These are phyloP conservation scores for Oedothorax gibbosus DNA, from an alignment of 1,140 invertebrate species.

Conservation along the genomic window DNA sequence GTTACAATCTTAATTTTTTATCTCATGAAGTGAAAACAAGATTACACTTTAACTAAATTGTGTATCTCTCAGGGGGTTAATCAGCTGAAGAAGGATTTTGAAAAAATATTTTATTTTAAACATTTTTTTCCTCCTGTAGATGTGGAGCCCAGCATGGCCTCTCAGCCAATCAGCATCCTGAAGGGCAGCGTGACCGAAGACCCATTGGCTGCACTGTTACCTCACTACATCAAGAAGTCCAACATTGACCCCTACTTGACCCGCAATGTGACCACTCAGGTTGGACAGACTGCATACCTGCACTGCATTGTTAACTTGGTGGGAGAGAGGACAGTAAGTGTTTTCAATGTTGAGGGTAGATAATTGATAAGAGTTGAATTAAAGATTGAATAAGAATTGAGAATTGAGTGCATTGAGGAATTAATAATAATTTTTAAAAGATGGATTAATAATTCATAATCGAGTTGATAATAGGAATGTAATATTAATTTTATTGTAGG, in stretches of 20 bases:
- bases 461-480: too few species aligned
- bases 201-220: slow-evolving; percentile 43
- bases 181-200: slow-evolving; percentile 44
- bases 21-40: too few species aligned
- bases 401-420: too few species aligned
- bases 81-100: not conserved
- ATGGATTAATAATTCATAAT: too few species aligned
- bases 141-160: slow-evolving; percentile 6
- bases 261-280: slow-evolving; percentile 64
- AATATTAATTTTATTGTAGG: too few species aligned
- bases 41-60: too few species aligned
- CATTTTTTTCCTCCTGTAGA: not conserved
- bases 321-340: slow-evolving; percentile 86
- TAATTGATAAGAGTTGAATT: too few species aligned
- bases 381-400: too few species aligned
- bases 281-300: slow-evolving; percentile 71
- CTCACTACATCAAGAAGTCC: slow-evolving; percentile 42
- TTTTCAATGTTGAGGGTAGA: too few species aligned
- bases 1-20: too few species aligned
- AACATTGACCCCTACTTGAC: slow-evolving; percentile 49
- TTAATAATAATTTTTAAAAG: too few species aligned
- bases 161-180: slow-evolving; percentile 15
- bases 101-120: not conserved
- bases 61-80: not conserved
- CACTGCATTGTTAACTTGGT: slow-evolving; percentile 85